These are phyloP conservation scores for Hippasteria phrygiana DNA, from an alignment of 53 echinoderm and acorn worm species.

Conservation along the genomic window DNA sequence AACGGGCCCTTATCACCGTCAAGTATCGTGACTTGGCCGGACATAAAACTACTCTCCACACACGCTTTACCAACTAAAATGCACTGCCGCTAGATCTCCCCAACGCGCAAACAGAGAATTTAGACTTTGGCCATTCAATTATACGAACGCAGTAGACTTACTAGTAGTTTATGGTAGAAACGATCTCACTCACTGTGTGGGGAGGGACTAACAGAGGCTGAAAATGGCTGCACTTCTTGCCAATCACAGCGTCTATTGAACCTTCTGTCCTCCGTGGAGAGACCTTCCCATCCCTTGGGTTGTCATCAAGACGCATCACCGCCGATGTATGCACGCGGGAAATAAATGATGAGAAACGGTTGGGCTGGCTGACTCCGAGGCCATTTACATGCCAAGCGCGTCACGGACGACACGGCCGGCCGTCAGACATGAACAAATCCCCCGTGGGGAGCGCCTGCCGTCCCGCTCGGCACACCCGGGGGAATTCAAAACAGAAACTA, in stretches of 20 bases:
- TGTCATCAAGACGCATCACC: neutral
- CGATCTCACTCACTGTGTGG: neutral
- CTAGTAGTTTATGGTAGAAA: neutral
- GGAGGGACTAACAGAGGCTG: neutral
- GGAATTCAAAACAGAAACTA: too few relatives aligned
- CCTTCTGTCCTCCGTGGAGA: neutral
- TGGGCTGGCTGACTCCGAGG: neutral
- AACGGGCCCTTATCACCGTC: neutral
- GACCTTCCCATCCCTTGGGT: neutral
- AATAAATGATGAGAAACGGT: neutral
- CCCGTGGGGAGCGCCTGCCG: neutral
- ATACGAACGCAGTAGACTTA: too few relatives aligned
- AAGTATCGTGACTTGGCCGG: conserved; percentile 3
- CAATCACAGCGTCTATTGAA: neutral
- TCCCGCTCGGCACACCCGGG: neutral
- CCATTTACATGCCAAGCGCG: neutral
- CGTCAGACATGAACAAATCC: neutral
- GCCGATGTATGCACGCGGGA: neutral
- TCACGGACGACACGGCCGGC: neutral
- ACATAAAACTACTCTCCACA: too few relatives aligned
- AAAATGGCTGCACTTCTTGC: neutral
- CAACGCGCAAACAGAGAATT: too few relatives aligned
- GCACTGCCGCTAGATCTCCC: too few relatives aligned
- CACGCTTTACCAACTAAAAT: too few relatives aligned
- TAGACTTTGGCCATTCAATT: too few relatives aligned